Base-by-base conservation (phyloP, 2,888 invertebrate species). In the Andrena camellia region DNA sequence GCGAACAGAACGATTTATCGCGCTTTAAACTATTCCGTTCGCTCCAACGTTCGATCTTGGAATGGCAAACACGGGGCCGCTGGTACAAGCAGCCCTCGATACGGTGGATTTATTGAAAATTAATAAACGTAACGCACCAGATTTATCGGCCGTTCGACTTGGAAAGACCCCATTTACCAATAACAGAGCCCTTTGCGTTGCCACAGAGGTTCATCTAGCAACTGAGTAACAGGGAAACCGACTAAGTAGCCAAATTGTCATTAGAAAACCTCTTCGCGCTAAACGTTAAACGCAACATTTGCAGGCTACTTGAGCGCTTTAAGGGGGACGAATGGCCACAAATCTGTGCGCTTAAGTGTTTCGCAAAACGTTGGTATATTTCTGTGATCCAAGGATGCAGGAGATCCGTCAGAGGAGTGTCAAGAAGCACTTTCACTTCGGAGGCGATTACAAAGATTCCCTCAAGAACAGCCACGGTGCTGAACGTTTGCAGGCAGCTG, bases 1-100 rank as follows among this genome's bases (percentile, higher is more conserved):
- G 83, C 31, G 52, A 71, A 57, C 57, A 52, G 31, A 57, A 75
- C 78, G 81, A 85, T 86, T 87, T 73, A 87, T 86, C 74, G 57
- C 64, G 69, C 74, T 72, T 85, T 57, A 80, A 85, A 84, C 81
- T 83, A 78, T 87, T 83, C 60, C 77, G 63, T 80, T 73, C 66
- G 67, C 7, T 7, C 48, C 29, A 62, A 60, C 50, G 60, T 31
- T 29, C 50, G 50, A 54, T 64, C 52, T 73, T 67, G 60, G 48
- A 57, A 81, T 42, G 77, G 70, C 62, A 62, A 73, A 75, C 60
- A 54, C 50, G 60, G n/a, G 2, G 5, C 20, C 13, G 31, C 6
- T 33, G 52, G 6, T 52, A 59, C 48, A 17, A 42, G 13, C 48
- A n/a, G 35, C 63, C n/a, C 10, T 26, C 7, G 67, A 64, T 35